phyloP scores from a whole-genome alignment of 2,113 vertebrate genomes.

The Oophaga pumilio region DNA sequence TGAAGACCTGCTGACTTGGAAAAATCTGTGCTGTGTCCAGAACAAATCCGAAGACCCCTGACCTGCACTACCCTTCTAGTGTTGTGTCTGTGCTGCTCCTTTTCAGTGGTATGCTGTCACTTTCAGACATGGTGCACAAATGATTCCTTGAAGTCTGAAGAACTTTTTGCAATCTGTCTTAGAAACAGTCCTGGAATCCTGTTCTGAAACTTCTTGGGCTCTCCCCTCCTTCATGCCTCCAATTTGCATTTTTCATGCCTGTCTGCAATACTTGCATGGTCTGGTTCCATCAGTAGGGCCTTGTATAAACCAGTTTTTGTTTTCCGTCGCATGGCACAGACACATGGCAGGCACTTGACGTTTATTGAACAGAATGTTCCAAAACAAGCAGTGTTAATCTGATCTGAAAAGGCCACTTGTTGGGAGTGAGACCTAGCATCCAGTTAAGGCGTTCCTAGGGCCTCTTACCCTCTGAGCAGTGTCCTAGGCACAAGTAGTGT shows the following conservation, averaged over 20 bases:
- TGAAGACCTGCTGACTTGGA: no score
- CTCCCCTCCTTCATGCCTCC: no score
- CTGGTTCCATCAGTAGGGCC: neutral
- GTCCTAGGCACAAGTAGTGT: neutral
- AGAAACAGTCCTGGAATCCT: no score
- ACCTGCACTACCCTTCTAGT: no score
- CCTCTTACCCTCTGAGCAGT: neutral
- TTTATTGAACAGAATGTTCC: conserved; percentile 1
- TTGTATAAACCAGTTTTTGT: neutral
- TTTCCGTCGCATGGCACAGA: neutral
- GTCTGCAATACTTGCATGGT: neutral
- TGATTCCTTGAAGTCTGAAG: no score
- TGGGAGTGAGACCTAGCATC: neutral
- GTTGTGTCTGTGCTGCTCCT: no score
- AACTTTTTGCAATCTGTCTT: no score
- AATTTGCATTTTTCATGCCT: neutral
- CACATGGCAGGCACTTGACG: neutral
- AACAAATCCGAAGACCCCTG: no score
- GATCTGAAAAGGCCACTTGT: neutral
- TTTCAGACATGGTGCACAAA: no score
- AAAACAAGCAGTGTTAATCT: neutral
- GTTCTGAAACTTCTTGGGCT: no score
- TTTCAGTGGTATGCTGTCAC: no score
- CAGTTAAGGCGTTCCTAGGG: neutral
- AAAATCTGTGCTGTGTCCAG: no score